Evolutionary conservation across 2,113 vertebrate genomes (phyloP).

Genomic region (Hyperopisus bebe): DNA sequence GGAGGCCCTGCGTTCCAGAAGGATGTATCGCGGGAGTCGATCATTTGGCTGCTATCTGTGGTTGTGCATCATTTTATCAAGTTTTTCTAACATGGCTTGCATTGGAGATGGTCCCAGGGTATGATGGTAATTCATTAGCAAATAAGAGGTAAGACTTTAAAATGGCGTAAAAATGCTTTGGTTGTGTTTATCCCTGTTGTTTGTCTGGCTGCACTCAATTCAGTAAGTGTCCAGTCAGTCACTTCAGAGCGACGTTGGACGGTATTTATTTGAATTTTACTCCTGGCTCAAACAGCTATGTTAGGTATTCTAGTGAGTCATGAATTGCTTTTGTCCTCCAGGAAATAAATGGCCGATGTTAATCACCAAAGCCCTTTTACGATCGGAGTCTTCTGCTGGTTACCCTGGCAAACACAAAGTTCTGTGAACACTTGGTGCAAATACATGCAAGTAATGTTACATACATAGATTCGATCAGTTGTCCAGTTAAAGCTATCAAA

Average conservation of each 20-base stretch:
- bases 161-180: background rate
- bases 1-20: background rate
- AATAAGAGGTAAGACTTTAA: background rate
- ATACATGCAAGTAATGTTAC: background rate
- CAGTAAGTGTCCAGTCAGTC: background rate
- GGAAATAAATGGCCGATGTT: background rate
- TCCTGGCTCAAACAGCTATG: background rate
- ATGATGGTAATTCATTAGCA: background rate
- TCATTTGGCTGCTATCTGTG: slow-evolving; percentile 1
- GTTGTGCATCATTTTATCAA: background rate
- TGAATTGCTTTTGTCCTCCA: background rate
- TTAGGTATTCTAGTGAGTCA: background rate
- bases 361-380: background rate
- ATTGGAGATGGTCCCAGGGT: background rate
- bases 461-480: background rate
- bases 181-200: background rate
- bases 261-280: background rate
- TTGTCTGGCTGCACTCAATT: background rate
- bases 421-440: background rate
- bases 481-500: background rate
- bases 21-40: background rate
- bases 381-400: background rate
- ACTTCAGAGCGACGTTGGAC: background rate
- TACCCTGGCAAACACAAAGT: background rate
- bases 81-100: background rate